These are phyloP conservation scores for Lysiphlebus fabarum DNA, from an alignment of 1,140 invertebrate species.

Conservation along the genomic window DNA sequence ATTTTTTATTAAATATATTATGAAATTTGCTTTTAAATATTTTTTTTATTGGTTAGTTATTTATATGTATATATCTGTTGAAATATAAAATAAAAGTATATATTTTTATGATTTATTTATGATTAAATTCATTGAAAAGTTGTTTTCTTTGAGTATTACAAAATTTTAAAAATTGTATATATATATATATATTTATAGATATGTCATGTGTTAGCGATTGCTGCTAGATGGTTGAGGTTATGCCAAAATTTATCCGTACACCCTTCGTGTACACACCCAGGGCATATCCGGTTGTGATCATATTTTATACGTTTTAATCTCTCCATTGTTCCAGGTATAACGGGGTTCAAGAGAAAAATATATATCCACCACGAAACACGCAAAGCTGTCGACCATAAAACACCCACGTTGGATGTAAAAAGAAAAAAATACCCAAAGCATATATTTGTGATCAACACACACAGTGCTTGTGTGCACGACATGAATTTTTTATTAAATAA, in stretches of 20 bases:
- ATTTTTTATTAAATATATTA: no score
- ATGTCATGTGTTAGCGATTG: no score
- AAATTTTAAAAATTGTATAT: no score
- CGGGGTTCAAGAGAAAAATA: conserved; percentile 51
- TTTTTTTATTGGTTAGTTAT: no score
- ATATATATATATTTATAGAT: no score
- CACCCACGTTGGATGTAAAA: conserved; percentile 38
- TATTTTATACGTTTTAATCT: conserved; percentile 57
- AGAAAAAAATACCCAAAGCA: conserved; percentile 5
- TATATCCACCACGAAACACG: conserved; percentile 53
- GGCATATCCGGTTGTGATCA: conserved; percentile 41
- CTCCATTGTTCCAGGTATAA: conserved; percentile 56
- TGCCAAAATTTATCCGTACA: conserved; percentile 22
- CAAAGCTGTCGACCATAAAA: conserved; percentile 52
- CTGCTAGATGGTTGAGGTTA: no score
- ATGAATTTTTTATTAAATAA: conserved; percentile 48
- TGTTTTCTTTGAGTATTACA: no score
- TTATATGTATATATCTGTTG: no score
- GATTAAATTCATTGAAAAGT: no score
- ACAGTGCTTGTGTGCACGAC: conserved; percentile 42
- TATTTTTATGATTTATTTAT: no score
- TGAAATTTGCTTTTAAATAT: no score
- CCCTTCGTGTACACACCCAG: conserved; percentile 27
- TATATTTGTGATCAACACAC: conserved; percentile 1
- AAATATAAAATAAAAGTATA: no score